Percentiles rank a stretch among this genome's conserved stretches.
Evolutionary conservation across 2,888 invertebrate species (phyloP).

Genomic region (Anthophora plumipes): DNA sequence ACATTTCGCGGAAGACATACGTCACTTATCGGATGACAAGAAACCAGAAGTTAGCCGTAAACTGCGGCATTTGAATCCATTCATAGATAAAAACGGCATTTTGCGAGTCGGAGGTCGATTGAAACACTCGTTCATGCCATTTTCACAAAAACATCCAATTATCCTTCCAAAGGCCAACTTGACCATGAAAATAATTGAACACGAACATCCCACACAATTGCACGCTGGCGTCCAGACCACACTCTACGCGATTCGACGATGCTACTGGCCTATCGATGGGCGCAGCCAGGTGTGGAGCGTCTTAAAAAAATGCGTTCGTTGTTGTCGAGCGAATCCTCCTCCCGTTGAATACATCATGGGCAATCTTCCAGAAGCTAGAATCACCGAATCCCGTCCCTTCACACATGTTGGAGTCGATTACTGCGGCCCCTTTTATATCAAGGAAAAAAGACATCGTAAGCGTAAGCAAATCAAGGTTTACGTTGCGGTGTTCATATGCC

Average conservation of each 20-base stretch:
- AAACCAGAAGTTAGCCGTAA: not conserved
- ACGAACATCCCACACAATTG: too few species aligned
- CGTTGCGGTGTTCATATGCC: constrained; percentile 3
- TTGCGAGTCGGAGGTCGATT: constrained; percentile 17
- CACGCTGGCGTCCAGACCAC: constrained; percentile 8
- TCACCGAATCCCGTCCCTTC: not conserved
- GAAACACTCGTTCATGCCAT: constrained; percentile 4
- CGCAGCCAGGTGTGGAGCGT: not conserved
- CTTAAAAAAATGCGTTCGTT: not conserved
- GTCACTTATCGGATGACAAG: not conserved
- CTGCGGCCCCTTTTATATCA: not conserved
- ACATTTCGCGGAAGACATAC: constrained; percentile 1
- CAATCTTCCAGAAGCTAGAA: constrained; percentile 14
- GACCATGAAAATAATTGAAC: not conserved
- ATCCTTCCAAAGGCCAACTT: constrained; percentile 7
- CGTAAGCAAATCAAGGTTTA: not conserved
- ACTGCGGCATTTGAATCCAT: constrained; percentile 16
- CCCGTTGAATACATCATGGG: constrained; percentile 11
- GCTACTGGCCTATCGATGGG: constrained; percentile 23
- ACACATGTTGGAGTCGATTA: not conserved
- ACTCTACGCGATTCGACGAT: not conserved
- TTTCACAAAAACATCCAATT: constrained; percentile 16
- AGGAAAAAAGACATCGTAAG: not conserved
- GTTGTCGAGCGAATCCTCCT: not conserved
- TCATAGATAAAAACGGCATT: constrained; percentile 13